Evolutionary conservation across 2,888 invertebrate genomes (phyloP), one percentile per base, ranked within the genome.

Genomic region (Nezara viridula): DNA sequence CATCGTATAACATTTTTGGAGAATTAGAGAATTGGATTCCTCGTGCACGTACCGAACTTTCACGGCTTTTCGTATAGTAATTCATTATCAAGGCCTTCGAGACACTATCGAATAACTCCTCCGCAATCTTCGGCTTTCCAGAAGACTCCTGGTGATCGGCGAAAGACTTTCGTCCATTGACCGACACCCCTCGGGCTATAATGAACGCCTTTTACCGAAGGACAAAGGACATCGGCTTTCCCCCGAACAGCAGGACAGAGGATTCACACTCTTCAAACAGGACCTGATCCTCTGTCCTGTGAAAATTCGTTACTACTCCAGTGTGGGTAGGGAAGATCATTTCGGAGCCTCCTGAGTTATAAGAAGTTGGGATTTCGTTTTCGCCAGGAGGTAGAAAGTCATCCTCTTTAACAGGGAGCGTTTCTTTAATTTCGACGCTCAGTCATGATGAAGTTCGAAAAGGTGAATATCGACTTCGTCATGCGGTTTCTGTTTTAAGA

Each of bases 401-500:
- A 81, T 81, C 44, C 44, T n/a, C 44, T 81, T n/a, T 81, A 81
- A 81, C 81, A 44, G 81, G 81, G 40, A n/a, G 10, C 81, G 81
- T 81, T 81, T 47, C 40, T 81, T 81, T 81, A 81, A 81, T 81
- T 81, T 81, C 81, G 44, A 81, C 44, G 81, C 44, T 47, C 24
- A 12, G 81, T 81, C 81, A 81, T 81, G 81, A 81, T 81, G 81
- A 47, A 81, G 81, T 44, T 44, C 44, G 21, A 40, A 73, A 81
- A 44, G 44, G n/a, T n/a, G 81, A 44, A 81, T 81, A 81, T 81
- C 24, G 81, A 81, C 81, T 44, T 81, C 81, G 81, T 81, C 81
- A 81, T 81, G 24, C 44, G 44, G 40, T 81, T 47, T 81, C 81
- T 81, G 81, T 81, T 44, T 81, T 81, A 81, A 73, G 7, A 21